These are phyloP conservation scores for Chromobotia macracanthus DNA, from an alignment of 2,797 vertebrate species.

Conservation along the genomic window DNA sequence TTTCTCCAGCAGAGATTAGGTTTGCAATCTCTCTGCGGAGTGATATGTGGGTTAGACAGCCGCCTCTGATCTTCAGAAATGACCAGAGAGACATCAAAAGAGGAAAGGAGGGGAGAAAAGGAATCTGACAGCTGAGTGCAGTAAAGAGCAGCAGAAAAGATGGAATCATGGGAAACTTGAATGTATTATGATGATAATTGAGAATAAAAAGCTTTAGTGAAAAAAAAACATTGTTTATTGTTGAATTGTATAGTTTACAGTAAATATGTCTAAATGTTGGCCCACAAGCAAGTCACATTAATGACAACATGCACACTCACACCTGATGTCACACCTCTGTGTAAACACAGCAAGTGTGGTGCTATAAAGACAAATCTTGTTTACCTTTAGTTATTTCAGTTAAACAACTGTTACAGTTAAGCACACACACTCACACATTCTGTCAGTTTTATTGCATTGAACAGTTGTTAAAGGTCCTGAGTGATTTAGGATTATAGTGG, in stretches of 20 bases:
- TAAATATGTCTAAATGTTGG: slow-evolving; percentile 2
- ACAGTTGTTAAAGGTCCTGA: slow-evolving; percentile 23
- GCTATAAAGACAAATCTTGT: slow-evolving; percentile 45
- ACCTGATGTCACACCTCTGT: slow-evolving; percentile 43
- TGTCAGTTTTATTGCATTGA: slow-evolving; percentile 55
- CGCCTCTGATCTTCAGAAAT: slow-evolving; percentile 4
- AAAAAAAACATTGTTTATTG: background rate
- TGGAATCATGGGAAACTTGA: background rate
- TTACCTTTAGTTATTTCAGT: slow-evolving; percentile 44
- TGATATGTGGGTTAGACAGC: slow-evolving; percentile 30
- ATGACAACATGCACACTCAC: slow-evolving; percentile 33
- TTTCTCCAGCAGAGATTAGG: slow-evolving; percentile 4
- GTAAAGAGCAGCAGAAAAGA: background rate
- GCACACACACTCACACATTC: slow-evolving; percentile 16
- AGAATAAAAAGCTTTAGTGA: background rate
- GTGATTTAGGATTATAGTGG: slow-evolving; percentile 10
- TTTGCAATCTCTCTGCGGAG: slow-evolving; percentile 27
- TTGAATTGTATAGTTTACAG: background rate
- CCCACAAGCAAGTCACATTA: slow-evolving; percentile 6
- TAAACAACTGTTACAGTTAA: slow-evolving; percentile 46
- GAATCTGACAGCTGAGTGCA: slow-evolving; percentile 16
- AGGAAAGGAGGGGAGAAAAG: background rate
- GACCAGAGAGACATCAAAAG: background rate
- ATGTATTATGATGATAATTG: background rate
- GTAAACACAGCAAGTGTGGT: slow-evolving; percentile 31